phyloP scores from a whole-genome alignment of 2,888 invertebrate species.

The Antheraea yamamai region DNA sequence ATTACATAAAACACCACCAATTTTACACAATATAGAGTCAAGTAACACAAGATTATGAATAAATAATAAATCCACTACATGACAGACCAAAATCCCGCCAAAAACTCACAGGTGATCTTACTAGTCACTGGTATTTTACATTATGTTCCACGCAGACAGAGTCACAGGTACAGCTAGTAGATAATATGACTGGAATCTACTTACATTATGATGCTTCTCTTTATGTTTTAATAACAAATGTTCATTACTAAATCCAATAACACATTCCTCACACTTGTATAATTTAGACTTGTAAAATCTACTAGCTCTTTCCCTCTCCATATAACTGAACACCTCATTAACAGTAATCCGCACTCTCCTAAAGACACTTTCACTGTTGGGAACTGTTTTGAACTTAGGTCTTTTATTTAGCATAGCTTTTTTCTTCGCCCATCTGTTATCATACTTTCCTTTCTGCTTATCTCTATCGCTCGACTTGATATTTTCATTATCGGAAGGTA shows the following conservation, averaged over 20 bases:
- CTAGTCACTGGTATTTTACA: too few relatives aligned
- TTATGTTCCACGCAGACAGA: too few relatives aligned
- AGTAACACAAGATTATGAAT: too few relatives aligned
- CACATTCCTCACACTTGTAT: slow-evolving; percentile 39
- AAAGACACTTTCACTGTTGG: slow-evolving; percentile 31
- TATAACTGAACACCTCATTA: slow-evolving; percentile 26
- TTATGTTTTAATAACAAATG: slow-evolving; percentile 30
- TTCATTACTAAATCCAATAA: slow-evolving; percentile 29
- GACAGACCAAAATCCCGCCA: too few relatives aligned
- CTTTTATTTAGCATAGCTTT: slow-evolving; percentile 41
- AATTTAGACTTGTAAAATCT: slow-evolving; percentile 31
- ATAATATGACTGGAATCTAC: background rate
- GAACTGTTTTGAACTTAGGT: slow-evolving; percentile 45
- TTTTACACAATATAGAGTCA: too few relatives aligned
- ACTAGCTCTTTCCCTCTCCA: slow-evolving; percentile 30
- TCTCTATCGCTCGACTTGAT: slow-evolving; percentile 11
- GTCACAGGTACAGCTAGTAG: too few relatives aligned
- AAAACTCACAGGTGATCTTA: too few relatives aligned
- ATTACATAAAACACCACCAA: too few relatives aligned
- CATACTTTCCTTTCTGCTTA: slow-evolving; percentile 25
- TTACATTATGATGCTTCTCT: slow-evolving; percentile 31
- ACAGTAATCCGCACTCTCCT: slow-evolving; percentile 30
- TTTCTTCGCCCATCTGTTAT: slow-evolving; percentile 44
- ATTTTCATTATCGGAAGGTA: background rate
- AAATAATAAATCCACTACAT: too few relatives aligned